Evolutionary conservation across 2,888 invertebrate genomes (phyloP).

Genomic region (Ophraella communa): DNA sequence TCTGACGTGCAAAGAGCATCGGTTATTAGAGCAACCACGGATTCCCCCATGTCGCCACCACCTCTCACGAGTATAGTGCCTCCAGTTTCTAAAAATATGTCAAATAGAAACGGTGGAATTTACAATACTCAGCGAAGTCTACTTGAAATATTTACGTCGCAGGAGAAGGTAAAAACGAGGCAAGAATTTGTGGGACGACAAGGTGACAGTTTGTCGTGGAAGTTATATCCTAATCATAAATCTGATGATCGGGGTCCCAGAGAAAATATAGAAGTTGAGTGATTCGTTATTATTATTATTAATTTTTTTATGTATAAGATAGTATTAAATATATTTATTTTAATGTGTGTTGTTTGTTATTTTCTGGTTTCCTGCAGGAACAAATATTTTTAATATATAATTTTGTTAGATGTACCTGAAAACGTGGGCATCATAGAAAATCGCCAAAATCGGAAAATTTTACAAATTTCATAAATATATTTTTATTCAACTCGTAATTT

Average conservation of each 20-base stretch:
- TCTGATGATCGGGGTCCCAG: constrained; percentile 58
- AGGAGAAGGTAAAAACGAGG: constrained; percentile 60
- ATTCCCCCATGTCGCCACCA: constrained; percentile 85
- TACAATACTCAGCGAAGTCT: constrained; percentile 63
- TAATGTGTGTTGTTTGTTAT: background rate
- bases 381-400: too few species aligned
- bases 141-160: constrained; percentile 71
- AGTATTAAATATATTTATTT: background rate
- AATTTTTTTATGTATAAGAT: background rate
- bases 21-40: constrained; percentile 78
- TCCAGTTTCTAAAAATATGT: constrained; percentile 43
- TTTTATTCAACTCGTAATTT: too few species aligned
- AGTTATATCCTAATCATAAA: constrained; percentile 77
- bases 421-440: too few species aligned
- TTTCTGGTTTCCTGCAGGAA: too few species aligned
- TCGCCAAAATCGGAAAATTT: too few species aligned
- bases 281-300: background rate
- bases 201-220: constrained; percentile 68
- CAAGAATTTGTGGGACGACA: constrained; percentile 68
- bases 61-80: constrained; percentile 59
- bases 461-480: too few species aligned
- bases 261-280: constrained; percentile 55
- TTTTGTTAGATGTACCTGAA: too few species aligned
- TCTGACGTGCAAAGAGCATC: constrained; percentile 57
- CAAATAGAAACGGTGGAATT: constrained; percentile 47